Base-by-base conservation (phyloP, 2,888 invertebrate genomes). In the Antheraea yamamai region DNA sequence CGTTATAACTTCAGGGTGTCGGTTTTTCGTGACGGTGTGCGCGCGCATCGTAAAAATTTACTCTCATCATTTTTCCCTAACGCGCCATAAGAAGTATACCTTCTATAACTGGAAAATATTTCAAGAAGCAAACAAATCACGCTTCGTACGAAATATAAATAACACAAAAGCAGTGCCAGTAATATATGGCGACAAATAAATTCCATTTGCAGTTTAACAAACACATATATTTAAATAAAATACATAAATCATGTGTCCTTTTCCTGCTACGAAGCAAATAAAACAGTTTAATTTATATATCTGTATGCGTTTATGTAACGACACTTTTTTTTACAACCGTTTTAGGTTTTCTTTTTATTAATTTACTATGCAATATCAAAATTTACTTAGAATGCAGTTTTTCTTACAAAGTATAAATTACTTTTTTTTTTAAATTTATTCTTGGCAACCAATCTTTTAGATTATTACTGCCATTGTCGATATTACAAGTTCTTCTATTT, bases 211-310 rank as follows among this genome's bases (percentile, higher is more conserved):
- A 70, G 39, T 39, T n/a, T 10, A 70, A 30, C 23, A 39, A 39
- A 39, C 6, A 18, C 6, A 12, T 61, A 61, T 61, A 23, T 61
- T 23, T 68, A 68, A 68, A 70, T 70, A 70, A 39, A 39, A 39
- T 39, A 6, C 70, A 70, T 70, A 39, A 70, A 70, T 70, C 39
- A n/a, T 70, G n/a, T 70, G 30, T 35, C 39, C 70, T 70, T 70
- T 70, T 70, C 39, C 70, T 70, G 20, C 12, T 70, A 39, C 10
- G 68, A 23, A 61, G 6, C 16, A 30, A 66, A 16, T 26, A 18
- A 39, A 70, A 70, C 20, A n/a, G 39, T 20, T 39, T 39, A n/a
- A 70, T 68, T 68, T 39, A 35, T 66, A 70, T 35, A 70, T n/a
- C n/a, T 39, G 30, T 39, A 20, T 39, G 39, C 20, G 20, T 70